phyloP scores from a whole-genome alignment of 2,113 vertebrate species.

The Rhinolophus ferrumequinum region DNA sequence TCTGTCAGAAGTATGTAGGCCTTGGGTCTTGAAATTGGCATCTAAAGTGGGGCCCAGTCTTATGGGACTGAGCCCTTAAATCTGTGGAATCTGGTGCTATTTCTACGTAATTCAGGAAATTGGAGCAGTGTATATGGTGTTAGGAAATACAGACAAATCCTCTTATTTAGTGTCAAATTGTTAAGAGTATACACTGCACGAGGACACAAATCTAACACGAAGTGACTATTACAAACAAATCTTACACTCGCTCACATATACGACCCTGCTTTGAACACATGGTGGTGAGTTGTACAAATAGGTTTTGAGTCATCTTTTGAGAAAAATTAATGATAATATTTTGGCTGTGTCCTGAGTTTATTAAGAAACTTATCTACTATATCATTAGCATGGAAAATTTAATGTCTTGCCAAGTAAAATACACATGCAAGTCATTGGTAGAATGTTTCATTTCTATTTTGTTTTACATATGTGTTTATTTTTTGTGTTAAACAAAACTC shows the following conservation, averaged over 20 bases:
- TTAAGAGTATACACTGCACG: background rate
- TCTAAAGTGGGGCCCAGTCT: background rate
- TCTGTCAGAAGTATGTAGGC: background rate
- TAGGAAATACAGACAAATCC: background rate
- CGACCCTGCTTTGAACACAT: slow-evolving; percentile 8
- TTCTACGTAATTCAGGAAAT: background rate
- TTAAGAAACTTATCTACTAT: slow-evolving; percentile 61
- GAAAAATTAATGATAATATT: slow-evolving; percentile 49
- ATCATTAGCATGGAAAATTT: slow-evolving; percentile 68
- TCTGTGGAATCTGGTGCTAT: background rate
- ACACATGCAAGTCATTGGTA: background rate
- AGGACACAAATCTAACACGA: background rate
- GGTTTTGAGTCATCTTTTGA: slow-evolving; percentile 54
- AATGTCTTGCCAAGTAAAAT: slow-evolving; percentile 66
- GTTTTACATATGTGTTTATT: background rate
- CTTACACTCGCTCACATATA: background rate
- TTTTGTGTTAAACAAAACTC: background rate
- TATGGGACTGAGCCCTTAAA: background rate
- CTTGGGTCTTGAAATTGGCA: background rate
- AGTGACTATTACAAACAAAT: background rate
- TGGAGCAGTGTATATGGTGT: background rate
- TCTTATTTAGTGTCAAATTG: background rate
- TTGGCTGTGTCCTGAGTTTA: slow-evolving; percentile 52
- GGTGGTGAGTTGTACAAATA: background rate
- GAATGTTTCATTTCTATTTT: slow-evolving; percentile 53